These are phyloP conservation scores for Antennarius striatus DNA, from an alignment of 2,113 vertebrate genomes.

Conservation along the genomic window DNA sequence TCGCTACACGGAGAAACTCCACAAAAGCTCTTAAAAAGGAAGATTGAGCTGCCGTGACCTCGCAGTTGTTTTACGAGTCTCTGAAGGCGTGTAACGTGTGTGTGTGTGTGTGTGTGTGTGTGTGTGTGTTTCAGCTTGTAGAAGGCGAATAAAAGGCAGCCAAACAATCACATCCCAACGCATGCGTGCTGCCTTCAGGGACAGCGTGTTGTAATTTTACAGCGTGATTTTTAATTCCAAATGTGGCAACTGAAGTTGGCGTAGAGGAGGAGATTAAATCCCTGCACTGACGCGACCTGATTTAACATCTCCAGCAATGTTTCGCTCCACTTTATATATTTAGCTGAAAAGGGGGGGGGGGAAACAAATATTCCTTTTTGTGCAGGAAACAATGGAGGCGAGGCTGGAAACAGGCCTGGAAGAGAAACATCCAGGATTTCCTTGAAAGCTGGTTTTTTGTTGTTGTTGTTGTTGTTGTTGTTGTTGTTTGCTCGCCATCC, in stretches of 20 bases:
- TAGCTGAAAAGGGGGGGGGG: conserved; percentile 35
- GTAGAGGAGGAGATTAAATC: conserved; percentile 52
- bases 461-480: too few species aligned
- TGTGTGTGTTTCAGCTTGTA: conserved; percentile 1
- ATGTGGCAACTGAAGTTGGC: conserved; percentile 39
- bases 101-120: conserved; percentile 11
- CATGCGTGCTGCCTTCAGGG: conserved; percentile 4
- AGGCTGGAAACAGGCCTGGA: conserved; percentile 14
- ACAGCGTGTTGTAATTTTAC: background rate
- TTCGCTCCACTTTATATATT: conserved; percentile 20
- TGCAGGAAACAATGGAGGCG: conserved; percentile 25
- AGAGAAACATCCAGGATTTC: conserved; percentile 7
- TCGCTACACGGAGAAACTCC: conserved; percentile 30
- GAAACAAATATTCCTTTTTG: conserved; percentile 45
- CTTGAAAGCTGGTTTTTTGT: conserved; percentile 4
- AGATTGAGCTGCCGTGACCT: conserved; percentile 30
- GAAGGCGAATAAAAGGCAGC: background rate
- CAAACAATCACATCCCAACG: conserved; percentile 1
- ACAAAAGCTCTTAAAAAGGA: conserved; percentile 34
- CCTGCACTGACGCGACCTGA: conserved; percentile 21
- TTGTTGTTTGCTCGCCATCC: conserved; percentile 21
- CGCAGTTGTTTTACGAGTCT: conserved; percentile 24
- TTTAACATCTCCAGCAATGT: conserved; percentile 30
- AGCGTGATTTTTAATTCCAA: conserved; percentile 1
- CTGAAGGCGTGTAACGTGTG: background rate